Evolutionary conservation across 2,797 vertebrate species (phyloP).

Genomic region (Typhlichthys subterraneus): DNA sequence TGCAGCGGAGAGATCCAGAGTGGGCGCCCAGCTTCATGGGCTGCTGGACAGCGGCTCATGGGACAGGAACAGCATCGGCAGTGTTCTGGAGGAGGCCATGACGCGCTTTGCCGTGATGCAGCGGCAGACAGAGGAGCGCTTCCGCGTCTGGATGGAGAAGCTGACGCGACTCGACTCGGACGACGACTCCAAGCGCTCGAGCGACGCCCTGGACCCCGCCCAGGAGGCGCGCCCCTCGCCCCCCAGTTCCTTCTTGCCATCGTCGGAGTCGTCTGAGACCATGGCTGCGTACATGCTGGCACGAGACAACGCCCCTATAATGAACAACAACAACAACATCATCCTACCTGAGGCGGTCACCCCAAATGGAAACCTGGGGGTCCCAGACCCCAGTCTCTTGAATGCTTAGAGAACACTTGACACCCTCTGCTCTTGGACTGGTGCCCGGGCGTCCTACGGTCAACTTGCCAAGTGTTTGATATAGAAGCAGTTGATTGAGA

Average conservation of each 20-base stretch:
- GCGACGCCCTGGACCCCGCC: conserved; percentile 80
- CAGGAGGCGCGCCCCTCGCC: conserved; percentile 73
- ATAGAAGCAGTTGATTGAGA: conserved; percentile 50
- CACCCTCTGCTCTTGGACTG: conserved; percentile 33
- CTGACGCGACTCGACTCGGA: conserved; percentile 87
- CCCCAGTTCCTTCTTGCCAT: conserved; percentile 81
- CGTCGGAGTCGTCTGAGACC: conserved; percentile 83
- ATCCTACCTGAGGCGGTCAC: conserved; percentile 77
- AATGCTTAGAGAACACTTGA: conserved; percentile 73
- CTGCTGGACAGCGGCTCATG: conserved; percentile 89
- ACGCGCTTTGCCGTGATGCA: conserved; percentile 93
- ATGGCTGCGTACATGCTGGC: conserved; percentile 80
- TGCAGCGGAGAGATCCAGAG: conserved; percentile 87
- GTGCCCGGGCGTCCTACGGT: conserved; percentile 36
- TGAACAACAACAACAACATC: conserved; percentile 77
- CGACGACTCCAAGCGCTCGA: conserved; percentile 81
- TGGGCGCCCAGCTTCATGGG: conserved; percentile 86
- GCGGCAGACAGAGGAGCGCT: conserved; percentile 94
- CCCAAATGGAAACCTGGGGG: conserved; percentile 84
- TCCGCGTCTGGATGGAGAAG: conserved; percentile 91
- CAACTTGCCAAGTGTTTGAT: conserved; percentile 43
- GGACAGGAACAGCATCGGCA: conserved; percentile 92
- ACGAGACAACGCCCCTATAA: conserved; percentile 78
- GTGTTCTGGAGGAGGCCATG: conserved; percentile 92
- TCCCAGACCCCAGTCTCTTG: conserved; percentile 80